Evolutionary conservation across 2,113 vertebrate species (phyloP).

Genomic region (Tonatia bakeri): DNA sequence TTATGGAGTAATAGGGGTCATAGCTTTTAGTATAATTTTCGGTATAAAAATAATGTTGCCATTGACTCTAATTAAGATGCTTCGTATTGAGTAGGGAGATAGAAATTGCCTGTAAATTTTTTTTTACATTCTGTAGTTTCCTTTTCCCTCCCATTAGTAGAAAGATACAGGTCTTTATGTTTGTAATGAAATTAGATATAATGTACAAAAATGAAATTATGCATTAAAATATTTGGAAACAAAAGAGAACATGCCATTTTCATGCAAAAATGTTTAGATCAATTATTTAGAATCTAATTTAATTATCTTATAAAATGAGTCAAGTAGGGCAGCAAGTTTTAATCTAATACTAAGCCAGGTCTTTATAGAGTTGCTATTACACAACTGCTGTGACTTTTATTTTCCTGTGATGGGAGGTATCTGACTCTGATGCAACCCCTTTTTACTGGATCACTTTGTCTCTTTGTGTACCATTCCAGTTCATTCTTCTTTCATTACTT

Average conservation of each 20-base stretch:
- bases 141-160: not conserved
- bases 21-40: constrained; percentile 61
- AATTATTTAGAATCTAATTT: constrained; percentile 56
- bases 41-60: constrained; percentile 30
- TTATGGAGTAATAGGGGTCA: constrained; percentile 46
- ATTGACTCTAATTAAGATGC: constrained; percentile 51
- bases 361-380: constrained; percentile 19
- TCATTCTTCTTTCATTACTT: not conserved
- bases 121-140: not conserved
- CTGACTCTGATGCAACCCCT: not conserved
- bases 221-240: constrained; percentile 46
- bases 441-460: not conserved
- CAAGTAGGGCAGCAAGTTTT: constrained; percentile 43
- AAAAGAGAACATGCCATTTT: not conserved
- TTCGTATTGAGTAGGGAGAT: not conserved
- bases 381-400: constrained; percentile 57
- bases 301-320: constrained; percentile 58
- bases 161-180: constrained; percentile 47
- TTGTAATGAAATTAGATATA: constrained; percentile 45
- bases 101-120: constrained; percentile 24
- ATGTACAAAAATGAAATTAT: constrained; percentile 53
- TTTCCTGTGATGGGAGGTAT: not conserved
- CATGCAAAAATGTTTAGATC: constrained; percentile 27
- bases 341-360: constrained; percentile 42
- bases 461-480: not conserved